Evolutionary conservation across 2,113 vertebrate genomes (phyloP).

Genomic region (Centropus unirufus): DNA sequence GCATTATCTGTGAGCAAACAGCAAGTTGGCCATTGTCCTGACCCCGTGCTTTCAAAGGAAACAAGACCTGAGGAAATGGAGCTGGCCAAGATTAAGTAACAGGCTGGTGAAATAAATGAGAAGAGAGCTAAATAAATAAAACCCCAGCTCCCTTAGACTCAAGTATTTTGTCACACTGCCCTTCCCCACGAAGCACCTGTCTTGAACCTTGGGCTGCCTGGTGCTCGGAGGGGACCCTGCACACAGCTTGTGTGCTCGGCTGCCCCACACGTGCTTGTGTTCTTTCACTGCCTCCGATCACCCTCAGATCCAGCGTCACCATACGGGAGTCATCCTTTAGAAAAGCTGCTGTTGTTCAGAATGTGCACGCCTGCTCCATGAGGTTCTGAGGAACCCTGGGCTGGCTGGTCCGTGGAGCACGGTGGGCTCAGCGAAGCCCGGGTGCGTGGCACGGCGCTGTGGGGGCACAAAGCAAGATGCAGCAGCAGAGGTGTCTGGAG

Average conservation of each 20-base stretch:
- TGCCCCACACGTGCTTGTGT: background rate
- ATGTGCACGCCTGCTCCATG: fast-evolving
- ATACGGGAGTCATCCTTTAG: background rate
- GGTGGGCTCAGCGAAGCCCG: background rate
- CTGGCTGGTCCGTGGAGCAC: background rate
- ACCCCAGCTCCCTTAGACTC: background rate
- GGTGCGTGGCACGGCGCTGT: background rate
- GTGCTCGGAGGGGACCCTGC: background rate
- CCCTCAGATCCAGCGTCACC: background rate
- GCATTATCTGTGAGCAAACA: background rate
- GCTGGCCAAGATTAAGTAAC: background rate
- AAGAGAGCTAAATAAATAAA: background rate
- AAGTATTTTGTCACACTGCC: background rate
- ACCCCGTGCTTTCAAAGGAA: background rate
- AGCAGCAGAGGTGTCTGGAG: background rate
- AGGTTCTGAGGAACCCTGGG: background rate
- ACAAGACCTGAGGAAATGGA: background rate
- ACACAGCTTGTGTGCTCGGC: background rate
- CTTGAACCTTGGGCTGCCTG: background rate
- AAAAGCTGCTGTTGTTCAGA: background rate
- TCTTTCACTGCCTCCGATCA: background rate
- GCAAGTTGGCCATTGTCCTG: background rate
- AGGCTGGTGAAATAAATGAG: background rate
- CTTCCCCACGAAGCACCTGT: background rate
- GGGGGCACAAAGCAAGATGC: background rate